These are phyloP conservation scores for Drosophila nr. perissopoda DNA, from an alignment of 2,888 invertebrate species.

Conservation along the genomic window DNA sequence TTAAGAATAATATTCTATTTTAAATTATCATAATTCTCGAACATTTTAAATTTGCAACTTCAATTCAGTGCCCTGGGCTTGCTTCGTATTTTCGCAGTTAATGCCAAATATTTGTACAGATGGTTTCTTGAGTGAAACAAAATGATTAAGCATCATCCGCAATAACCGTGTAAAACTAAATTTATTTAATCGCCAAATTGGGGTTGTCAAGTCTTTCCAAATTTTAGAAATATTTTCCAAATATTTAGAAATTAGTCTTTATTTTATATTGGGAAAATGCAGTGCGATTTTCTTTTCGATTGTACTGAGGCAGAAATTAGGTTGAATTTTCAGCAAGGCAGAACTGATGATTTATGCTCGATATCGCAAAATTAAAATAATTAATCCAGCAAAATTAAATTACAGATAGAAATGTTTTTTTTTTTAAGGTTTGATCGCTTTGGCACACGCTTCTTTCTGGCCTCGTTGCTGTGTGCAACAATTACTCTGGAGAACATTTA, in stretches of 20 bases:
- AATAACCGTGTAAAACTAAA: too few species aligned
- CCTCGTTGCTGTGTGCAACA: conserved; percentile 78
- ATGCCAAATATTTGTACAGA: too few species aligned
- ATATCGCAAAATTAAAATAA: neutral
- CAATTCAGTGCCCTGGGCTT: too few species aligned
- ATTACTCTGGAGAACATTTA: conserved; percentile 83
- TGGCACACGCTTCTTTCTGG: conserved; percentile 78
- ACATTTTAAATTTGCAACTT: too few species aligned
- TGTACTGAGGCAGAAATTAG: neutral
- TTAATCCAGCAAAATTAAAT: neutral
- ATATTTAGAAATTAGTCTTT: neutral
- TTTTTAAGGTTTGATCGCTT: conserved; percentile 67
- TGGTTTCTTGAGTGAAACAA: too few species aligned
- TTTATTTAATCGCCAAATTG: too few species aligned
- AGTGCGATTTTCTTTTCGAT: neutral
- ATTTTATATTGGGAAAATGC: neutral
- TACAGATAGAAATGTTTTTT: neutral
- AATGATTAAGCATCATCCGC: too few species aligned
- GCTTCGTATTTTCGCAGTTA: too few species aligned
- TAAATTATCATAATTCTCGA: too few species aligned
- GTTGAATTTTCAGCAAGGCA: neutral
- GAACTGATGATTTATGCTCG: neutral
- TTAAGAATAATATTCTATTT: too few species aligned
- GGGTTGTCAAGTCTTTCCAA: neutral
- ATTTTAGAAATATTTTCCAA: neutral